phyloP scores from a whole-genome alignment of 2,113 vertebrate species.

The Nothobranchius kuhntae region DNA sequence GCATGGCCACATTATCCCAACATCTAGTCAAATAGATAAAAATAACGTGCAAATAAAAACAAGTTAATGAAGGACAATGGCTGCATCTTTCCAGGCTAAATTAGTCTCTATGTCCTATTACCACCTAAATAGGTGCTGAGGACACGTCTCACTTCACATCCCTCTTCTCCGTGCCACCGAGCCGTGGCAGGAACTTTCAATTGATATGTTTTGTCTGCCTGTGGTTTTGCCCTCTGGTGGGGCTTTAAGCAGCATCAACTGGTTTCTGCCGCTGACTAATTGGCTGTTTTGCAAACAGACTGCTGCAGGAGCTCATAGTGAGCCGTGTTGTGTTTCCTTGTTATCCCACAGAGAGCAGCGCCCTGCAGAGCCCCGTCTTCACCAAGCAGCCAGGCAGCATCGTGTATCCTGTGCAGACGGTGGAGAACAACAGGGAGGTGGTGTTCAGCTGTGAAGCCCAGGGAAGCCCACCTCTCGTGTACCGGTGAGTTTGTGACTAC shows the following conservation, averaged over 20 bases:
- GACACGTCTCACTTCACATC: slow-evolving; percentile 52
- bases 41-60: slow-evolving; percentile 34
- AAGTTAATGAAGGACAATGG: slow-evolving; percentile 45
- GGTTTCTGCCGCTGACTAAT: slow-evolving; percentile 56
- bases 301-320: slow-evolving; percentile 22
- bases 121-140: slow-evolving; percentile 58
- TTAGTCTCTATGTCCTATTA: slow-evolving; percentile 62
- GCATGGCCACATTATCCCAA: slow-evolving; percentile 32
- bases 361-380: slow-evolving; percentile 87
- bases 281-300: slow-evolving; percentile 57
- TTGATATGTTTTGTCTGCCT: slow-evolving; percentile 72
- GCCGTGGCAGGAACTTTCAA: slow-evolving; percentile 50
- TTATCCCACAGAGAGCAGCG: slow-evolving; percentile 79
- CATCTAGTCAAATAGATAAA: slow-evolving; percentile 46
- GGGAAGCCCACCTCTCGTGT: slow-evolving; percentile 87
- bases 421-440: slow-evolving; percentile 91
- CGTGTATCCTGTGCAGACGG: slow-evolving; percentile 90
- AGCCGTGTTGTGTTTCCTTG: slow-evolving; percentile 46
- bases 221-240: slow-evolving; percentile 58
- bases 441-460: slow-evolving; percentile 91
- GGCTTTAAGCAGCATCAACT: slow-evolving; percentile 45
- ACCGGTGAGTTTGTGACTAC: slow-evolving; percentile 79
- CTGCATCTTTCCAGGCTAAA: slow-evolving; percentile 53
- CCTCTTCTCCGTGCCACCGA: neutral
- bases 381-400: slow-evolving; percentile 90